Evolutionary conservation across 2,797 vertebrate genomes (phyloP).

Genomic region (Cuniculus paca): DNA sequence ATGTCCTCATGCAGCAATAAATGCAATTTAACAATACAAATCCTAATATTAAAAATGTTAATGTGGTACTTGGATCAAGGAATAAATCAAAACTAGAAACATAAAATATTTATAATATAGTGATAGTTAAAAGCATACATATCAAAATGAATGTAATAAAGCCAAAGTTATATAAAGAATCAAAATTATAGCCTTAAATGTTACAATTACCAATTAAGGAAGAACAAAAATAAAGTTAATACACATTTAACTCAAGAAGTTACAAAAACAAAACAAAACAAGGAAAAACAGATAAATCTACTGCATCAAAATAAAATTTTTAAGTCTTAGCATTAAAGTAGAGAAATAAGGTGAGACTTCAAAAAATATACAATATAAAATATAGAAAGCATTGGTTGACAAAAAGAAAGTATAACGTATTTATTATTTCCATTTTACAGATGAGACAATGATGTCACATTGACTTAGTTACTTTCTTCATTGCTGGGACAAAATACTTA

Average conservation of each 20-base stretch:
- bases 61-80: neutral
- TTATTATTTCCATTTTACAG: neutral
- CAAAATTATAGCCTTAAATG: neutral
- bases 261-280: neutral
- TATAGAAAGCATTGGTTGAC: neutral
- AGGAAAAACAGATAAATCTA: neutral
- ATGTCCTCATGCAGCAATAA: neutral
- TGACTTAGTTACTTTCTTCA: neutral
- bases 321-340: neutral
- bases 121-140: neutral
- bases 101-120: neutral
- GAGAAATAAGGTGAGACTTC: neutral
- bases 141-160: neutral
- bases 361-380: neutral
- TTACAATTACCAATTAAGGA: neutral
- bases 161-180: neutral
- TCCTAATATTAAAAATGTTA: neutral
- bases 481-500: neutral
- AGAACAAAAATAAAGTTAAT: neutral
- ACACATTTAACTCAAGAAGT: neutral
- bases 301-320: neutral
- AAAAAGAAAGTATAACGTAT: neutral
- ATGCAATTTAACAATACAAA: neutral
- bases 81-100: neutral
- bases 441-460: neutral